Conservation (phyloP, 2,113 vertebrate species). For the Carassius auratus region DNA sequence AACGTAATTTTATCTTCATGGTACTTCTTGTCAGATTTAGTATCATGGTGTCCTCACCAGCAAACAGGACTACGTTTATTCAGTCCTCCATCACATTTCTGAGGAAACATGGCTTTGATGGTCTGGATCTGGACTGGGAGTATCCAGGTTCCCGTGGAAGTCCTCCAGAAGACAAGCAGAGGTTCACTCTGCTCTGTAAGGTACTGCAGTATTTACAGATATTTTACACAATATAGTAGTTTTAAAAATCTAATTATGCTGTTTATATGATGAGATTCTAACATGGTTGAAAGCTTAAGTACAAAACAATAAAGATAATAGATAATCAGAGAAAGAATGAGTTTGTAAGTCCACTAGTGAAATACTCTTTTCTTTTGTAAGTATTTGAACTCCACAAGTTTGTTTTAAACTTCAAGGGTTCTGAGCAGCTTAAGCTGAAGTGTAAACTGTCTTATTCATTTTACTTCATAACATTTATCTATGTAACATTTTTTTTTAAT, state of each 20-base stretch:
- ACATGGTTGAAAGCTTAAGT: background rate
- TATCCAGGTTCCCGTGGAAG: slow-evolving; percentile 78
- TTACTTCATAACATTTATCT: too few relatives aligned
- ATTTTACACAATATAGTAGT: background rate
- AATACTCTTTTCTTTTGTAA: background rate
- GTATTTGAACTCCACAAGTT: too few relatives aligned
- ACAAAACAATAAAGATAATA: background rate
- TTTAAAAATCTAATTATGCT: background rate
- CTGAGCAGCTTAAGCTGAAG: too few relatives aligned
- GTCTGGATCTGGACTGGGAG: slow-evolving; percentile 80
- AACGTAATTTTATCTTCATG: background rate
- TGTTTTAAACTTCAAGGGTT: background rate
- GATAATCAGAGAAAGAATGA: too few relatives aligned
- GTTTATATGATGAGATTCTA: background rate
- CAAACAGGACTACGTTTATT: slow-evolving; percentile 75
- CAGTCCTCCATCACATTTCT: slow-evolving; percentile 76
- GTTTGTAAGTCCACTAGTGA: background rate
- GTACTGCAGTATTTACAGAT: slow-evolving; percentile 31
- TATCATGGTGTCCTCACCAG: slow-evolving; percentile 68
- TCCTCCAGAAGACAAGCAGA: slow-evolving; percentile 67
- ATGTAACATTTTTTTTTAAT: too few relatives aligned
- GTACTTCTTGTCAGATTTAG: slow-evolving; percentile 66
- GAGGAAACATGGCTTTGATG: slow-evolving; percentile 76
- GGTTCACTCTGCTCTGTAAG: slow-evolving; percentile 68
- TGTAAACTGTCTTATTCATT: too few relatives aligned